A percentile compares a stretch with the other conserved stretches of the same genome.
Evolutionary conservation across 53 echinoderm and acorn worm genomes (phyloP).

Genomic region (Actinopyga echinites): DNA sequence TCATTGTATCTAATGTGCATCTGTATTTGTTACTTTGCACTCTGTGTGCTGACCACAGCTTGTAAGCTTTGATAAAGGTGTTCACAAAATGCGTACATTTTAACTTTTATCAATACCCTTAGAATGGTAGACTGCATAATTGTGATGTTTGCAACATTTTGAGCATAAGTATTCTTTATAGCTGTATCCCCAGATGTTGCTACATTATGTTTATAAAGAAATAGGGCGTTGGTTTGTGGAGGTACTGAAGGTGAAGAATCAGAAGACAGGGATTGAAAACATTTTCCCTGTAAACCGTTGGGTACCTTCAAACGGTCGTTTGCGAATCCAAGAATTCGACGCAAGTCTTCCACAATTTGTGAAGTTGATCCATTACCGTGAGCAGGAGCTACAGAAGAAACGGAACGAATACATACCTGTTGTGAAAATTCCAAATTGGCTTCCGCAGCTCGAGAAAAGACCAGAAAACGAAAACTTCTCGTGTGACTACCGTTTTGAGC

Average conservation of each 20-base stretch:
- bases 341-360: slow-evolving; percentile 65
- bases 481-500: background rate
- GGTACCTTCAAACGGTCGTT: slow-evolving; percentile 42
- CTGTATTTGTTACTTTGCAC: too few species aligned
- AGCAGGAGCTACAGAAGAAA: slow-evolving; percentile 64
- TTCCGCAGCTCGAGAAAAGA: slow-evolving; percentile 51
- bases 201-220: too few species aligned
- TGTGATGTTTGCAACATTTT: too few species aligned
- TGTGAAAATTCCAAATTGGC: slow-evolving; percentile 46
- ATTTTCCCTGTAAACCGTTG: slow-evolving; percentile 80
- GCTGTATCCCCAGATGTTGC: too few species aligned
- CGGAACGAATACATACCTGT: slow-evolving; percentile 56
- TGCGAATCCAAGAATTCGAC: slow-evolving; percentile 61
- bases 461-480: slow-evolving; percentile 27
- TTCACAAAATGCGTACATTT: too few species aligned
- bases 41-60: too few species aligned
- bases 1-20: too few species aligned
- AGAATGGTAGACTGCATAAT: too few species aligned
- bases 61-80: too few species aligned
- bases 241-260: slow-evolving; percentile 47
- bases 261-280: background rate
- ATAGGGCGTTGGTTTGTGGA: slow-evolving; percentile 78
- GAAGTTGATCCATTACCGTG: slow-evolving; percentile 30
- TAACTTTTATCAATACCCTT: too few species aligned
- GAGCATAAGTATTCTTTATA: too few species aligned